These are phyloP conservation scores for Enteromius paludinosus DNA, from an alignment of 2,797 vertebrate species.

Conservation along the genomic window DNA sequence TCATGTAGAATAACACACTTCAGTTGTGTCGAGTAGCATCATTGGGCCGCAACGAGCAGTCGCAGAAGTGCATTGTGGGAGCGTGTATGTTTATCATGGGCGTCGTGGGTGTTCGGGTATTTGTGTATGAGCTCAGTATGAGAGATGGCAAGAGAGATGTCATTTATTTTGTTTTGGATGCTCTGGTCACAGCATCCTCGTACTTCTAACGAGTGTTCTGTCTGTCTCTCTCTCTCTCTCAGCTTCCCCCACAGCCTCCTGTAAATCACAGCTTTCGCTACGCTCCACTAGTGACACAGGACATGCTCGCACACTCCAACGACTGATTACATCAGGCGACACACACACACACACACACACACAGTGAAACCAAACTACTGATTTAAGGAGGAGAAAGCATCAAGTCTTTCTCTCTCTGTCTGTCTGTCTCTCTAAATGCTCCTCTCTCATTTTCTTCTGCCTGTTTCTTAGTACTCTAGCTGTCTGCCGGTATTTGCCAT, in stretches of 20 bases:
- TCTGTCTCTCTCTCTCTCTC: constrained; percentile 20
- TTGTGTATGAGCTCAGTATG: not conserved
- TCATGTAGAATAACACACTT: not conserved
- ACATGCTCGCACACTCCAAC: constrained; percentile 54
- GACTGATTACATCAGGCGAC: constrained; percentile 54
- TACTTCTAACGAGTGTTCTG: constrained; percentile 33
- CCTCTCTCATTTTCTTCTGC: constrained; percentile 9
- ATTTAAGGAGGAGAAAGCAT: constrained; percentile 45
- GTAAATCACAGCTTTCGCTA: constrained; percentile 58
- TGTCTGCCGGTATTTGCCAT: not conserved
- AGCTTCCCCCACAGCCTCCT: constrained; percentile 39
- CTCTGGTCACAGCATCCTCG: constrained; percentile 34
- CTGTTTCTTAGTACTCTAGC: not conserved
- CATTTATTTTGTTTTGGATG: constrained; percentile 14
- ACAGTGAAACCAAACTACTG: constrained; percentile 28
- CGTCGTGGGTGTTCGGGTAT: not conserved
- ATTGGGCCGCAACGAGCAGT: not conserved
- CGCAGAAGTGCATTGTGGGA: constrained; percentile 10
- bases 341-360: constrained; percentile 31
- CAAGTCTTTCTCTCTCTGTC: constrained; percentile 16
- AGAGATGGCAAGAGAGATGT: constrained; percentile 19
- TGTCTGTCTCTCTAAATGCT: not conserved
- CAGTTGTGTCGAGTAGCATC: not conserved
- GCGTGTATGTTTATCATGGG: not conserved
- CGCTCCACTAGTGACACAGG: constrained; percentile 54